These are phyloP conservation scores for Salvelinus fontinalis DNA, from an alignment of 2,113 vertebrate species.

Conservation along the genomic window DNA sequence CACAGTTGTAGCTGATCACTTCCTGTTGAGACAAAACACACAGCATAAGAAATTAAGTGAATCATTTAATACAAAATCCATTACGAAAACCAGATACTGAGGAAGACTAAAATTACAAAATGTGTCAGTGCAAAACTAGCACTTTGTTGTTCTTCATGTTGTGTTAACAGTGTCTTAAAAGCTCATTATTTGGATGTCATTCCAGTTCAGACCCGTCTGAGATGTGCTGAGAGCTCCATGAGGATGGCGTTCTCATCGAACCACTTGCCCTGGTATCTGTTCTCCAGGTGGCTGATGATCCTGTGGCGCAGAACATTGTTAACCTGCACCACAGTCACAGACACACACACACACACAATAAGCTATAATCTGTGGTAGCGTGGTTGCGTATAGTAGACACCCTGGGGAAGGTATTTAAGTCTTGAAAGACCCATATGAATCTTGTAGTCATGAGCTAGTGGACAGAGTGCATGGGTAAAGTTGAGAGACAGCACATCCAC, in stretches of 20 bases:
- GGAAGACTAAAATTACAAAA: too few relatives aligned
- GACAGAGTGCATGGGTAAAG: background rate
- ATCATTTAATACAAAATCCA: too few relatives aligned
- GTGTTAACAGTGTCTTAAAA: too few relatives aligned
- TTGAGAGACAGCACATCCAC: background rate
- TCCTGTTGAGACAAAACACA: slow-evolving; percentile 20
- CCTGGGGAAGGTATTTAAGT: background rate
- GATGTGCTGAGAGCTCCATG: slow-evolving; percentile 18
- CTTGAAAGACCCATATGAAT: background rate
- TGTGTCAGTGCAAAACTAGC: too few relatives aligned
- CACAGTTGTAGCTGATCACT: slow-evolving; percentile 22
- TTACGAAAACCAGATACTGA: too few relatives aligned
- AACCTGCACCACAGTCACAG: background rate
- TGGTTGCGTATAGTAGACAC: too few relatives aligned
- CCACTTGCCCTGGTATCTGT: slow-evolving; percentile 33
- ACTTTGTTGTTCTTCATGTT: too few relatives aligned
- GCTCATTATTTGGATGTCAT: background rate
- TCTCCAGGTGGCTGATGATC: slow-evolving; percentile 36
- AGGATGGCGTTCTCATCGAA: slow-evolving; percentile 41
- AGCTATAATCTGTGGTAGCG: too few relatives aligned
- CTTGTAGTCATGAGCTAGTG: background rate
- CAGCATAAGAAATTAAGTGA: background rate
- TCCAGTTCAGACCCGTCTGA: slow-evolving; percentile 25
- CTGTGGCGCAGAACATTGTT: slow-evolving; percentile 25
- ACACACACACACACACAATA: background rate